Base-by-base conservation (phyloP, 2,888 invertebrate species). In the Drosophila limbata region DNA sequence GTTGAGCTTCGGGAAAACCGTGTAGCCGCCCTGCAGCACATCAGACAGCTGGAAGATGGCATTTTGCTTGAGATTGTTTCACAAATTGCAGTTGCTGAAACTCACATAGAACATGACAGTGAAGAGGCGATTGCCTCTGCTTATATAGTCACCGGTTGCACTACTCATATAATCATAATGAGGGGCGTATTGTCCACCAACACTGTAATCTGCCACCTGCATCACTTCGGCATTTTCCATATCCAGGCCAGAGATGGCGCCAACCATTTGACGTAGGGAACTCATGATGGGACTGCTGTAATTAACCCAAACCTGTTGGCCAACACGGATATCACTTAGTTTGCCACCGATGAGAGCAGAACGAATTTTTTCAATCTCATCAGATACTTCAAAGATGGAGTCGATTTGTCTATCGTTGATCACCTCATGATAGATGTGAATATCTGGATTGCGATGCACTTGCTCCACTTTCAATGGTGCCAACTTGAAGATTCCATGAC, bases 201-300 rank as follows among this genome's bases (percentile, higher is more conserved):
- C 97, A 11, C 99, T 99, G 92, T 99, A 99, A 93, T 99, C 99
- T 72, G 98, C 99, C 55, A 99, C 97, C 93, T 99, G 99, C 81
- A 99, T 93, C 87, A 97, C 96, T 92, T 99, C 99, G 0, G 98
- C 97, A 0, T 97, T 96, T 13, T 93, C 93, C 93, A 97, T 95
- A 48, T 95, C 95, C 69, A 99, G 93, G 13, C 97, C 97, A 9
- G 98, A 97, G 94, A 99, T 95, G 90, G 96, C 95, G 56, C 94
- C 94, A 3, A 87, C 69, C 0, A 77, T 11, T 0, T 55, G 35
- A 4, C 69, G 51, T 0, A 86, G 13, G n/a, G 42, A 45, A 0
- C n/a, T 17, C 70, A 76, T 53, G 1, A 79, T 69, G 6, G 79
- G 68, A 0, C 55, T 69, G 4, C 11, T 45, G 42, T 82, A 79